A percentile compares a stretch with the other conserved stretches of the same genome.
phyloP scores from a whole-genome alignment of 2,888 invertebrate species.

The Synanthedon andrenaeformis region DNA sequence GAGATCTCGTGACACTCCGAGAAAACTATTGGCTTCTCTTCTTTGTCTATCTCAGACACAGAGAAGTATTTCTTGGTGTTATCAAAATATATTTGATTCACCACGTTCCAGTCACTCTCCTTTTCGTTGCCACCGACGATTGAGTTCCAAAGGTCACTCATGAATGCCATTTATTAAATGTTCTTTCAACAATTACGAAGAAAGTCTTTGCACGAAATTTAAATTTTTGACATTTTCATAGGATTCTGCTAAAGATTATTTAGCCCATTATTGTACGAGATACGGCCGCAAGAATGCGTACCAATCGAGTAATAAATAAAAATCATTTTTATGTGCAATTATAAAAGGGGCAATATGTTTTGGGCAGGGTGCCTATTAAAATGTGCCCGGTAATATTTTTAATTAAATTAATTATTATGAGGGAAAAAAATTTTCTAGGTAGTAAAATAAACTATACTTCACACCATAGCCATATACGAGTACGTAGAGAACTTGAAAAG shows the following conservation, averaged over 20 bases:
- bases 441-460: too few species aligned
- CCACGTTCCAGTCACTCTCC: slow-evolving; percentile 48
- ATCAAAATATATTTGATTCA: slow-evolving; percentile 64
- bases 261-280: too few species aligned
- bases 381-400: too few species aligned
- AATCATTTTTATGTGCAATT: too few species aligned
- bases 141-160: slow-evolving; percentile 61
- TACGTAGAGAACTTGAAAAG: too few species aligned
- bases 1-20: slow-evolving; percentile 59
- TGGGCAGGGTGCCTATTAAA: too few species aligned
- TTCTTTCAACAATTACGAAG: slow-evolving; percentile 21
- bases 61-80: slow-evolving; percentile 74
- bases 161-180: slow-evolving; percentile 59
- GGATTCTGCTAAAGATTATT: background rate
- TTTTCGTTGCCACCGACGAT: slow-evolving; percentile 56
- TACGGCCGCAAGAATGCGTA: too few species aligned
- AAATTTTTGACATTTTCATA: slow-evolving; percentile 8
- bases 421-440: too few species aligned
- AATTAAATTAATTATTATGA: too few species aligned
- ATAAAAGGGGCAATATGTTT: too few species aligned
- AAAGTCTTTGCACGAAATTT: slow-evolving; percentile 11
- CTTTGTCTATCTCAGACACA: slow-evolving; percentile 74
- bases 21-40: slow-evolving; percentile 72
- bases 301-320: too few species aligned
- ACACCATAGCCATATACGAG: too few species aligned